phyloP scores from a whole-genome alignment of 2,113 vertebrate species.

The Equus quagga region DNA sequence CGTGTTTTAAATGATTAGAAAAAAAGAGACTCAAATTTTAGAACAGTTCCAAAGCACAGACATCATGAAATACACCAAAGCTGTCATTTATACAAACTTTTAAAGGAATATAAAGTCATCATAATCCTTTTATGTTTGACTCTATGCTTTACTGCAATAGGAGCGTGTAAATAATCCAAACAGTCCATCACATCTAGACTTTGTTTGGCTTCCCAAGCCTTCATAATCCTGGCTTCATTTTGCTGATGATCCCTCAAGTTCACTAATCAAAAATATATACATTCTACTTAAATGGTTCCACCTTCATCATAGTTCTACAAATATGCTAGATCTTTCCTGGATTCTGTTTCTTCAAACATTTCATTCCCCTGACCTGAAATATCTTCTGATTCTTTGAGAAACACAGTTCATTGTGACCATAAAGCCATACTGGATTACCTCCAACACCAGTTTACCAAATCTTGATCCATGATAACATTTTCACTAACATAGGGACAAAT shows the following conservation, averaged over 20 bases:
- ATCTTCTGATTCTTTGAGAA: background rate
- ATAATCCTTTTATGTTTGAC: background rate
- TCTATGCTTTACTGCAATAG: background rate
- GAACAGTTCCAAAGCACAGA: background rate
- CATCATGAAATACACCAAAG: background rate
- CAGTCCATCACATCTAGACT: background rate
- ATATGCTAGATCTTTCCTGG: background rate
- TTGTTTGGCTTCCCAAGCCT: background rate
- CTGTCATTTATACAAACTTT: background rate
- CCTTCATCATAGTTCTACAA: background rate
- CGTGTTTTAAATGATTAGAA: background rate
- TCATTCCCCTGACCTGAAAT: background rate
- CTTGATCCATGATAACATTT: background rate
- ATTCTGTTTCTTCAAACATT: constrained; percentile 18
- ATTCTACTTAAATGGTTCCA: background rate
- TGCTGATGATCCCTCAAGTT: background rate
- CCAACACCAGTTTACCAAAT: constrained; percentile 34
- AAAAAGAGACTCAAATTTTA: background rate
- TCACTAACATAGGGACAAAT: background rate
- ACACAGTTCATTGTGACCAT: background rate
- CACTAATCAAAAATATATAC: background rate
- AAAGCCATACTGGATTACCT: background rate
- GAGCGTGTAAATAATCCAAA: background rate
- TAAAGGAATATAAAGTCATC: background rate
- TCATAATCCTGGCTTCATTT: background rate